Conservation (phyloP, 2,888 invertebrate genomes). For the Panopea generosa region DNA sequence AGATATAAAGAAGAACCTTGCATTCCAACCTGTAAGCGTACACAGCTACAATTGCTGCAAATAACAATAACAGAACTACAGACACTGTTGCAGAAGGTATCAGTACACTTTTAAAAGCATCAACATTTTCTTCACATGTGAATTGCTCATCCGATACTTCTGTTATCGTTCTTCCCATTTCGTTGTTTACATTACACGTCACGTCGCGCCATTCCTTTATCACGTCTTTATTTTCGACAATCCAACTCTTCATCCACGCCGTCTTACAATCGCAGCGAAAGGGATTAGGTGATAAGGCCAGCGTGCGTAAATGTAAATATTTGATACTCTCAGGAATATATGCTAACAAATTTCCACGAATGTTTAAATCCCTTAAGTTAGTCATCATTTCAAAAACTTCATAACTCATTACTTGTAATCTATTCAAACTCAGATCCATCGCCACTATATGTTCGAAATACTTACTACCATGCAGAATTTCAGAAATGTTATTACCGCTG, state of each 20-base stretch:
- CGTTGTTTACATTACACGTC: conserved; percentile 45
- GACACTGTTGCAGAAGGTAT: conserved; percentile 44
- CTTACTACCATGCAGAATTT: too few relatives aligned
- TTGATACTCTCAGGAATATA: background rate
- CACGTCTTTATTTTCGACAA: conserved; percentile 26
- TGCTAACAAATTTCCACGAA: background rate
- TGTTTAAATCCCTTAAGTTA: background rate
- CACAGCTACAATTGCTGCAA: conserved; percentile 29
- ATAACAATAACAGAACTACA: conserved; percentile 27
- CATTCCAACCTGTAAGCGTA: conserved; percentile 59
- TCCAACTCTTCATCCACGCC: conserved; percentile 69
- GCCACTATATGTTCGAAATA: background rate
- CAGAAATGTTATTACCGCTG: conserved; percentile 58
- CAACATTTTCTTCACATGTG: conserved; percentile 42
- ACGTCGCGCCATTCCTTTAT: conserved; percentile 47
- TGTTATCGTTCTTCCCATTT: conserved; percentile 36
- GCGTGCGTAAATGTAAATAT: background rate
- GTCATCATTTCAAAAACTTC: background rate
- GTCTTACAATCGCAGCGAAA: conserved; percentile 67
- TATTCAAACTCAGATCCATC: background rate
- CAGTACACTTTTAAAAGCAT: conserved; percentile 51
- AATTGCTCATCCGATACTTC: conserved; percentile 56
- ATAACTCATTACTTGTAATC: background rate
- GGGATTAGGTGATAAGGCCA: conserved; percentile 37
- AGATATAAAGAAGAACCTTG: conserved; percentile 67